Conservation (phyloP, 2,888 invertebrate species). For the Coelopa pilipes region DNA sequence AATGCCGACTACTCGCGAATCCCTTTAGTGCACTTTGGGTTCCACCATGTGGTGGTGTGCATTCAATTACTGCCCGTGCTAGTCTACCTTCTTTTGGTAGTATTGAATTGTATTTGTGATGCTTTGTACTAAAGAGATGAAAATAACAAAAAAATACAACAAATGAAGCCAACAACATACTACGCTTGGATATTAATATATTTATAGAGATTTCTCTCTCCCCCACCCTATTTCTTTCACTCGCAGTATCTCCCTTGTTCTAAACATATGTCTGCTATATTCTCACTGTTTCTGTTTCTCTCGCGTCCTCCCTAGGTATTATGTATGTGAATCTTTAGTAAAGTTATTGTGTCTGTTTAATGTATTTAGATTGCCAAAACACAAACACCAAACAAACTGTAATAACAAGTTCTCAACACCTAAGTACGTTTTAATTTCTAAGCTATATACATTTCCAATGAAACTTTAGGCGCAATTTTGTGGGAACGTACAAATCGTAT, state of each 20-base stretch:
- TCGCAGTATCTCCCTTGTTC: no score
- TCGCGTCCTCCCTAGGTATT: no score
- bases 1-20: background rate
- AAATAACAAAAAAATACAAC: background rate
- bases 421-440: no score
- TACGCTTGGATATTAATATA: slow-evolving; percentile 10
- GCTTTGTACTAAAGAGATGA: background rate
- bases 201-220: background rate
- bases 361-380: background rate
- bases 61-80: background rate
- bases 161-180: slow-evolving; percentile 9
- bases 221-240: no score
- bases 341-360: background rate
- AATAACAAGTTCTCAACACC: no score
- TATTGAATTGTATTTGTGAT: background rate
- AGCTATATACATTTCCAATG: no score
- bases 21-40: slow-evolving; percentile 11
- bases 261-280: background rate
- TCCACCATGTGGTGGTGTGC: background rate
- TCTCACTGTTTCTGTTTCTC: no score
- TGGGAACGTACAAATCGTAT: no score
- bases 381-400: background rate
- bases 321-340: background rate
- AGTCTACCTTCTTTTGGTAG: background rate
- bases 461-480: no score